Evolutionary conservation across 2,797 vertebrate species (phyloP).

Genomic region (Phoeniculus purpureus): DNA sequence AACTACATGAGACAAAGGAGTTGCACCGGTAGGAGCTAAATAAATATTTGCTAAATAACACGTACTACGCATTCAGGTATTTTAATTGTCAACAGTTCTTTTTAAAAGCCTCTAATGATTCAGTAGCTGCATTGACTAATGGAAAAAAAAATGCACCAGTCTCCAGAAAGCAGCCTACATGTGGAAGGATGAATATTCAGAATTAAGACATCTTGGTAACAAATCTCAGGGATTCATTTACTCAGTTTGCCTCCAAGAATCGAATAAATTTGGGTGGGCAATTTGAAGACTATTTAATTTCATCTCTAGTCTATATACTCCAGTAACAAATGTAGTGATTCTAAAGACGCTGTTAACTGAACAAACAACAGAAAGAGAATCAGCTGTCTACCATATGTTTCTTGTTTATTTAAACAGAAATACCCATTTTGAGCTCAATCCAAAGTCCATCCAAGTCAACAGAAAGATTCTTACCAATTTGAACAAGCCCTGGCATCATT

Average conservation of each 20-base stretch:
- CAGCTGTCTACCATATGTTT: slow-evolving; percentile 17
- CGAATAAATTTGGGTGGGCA: not conserved
- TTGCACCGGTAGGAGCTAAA: slow-evolving; percentile 2
- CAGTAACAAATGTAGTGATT: slow-evolving; percentile 15
- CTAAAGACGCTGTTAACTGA: slow-evolving; percentile 38
- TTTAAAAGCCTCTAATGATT: not conserved
- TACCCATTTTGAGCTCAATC: not conserved
- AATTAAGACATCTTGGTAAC: not conserved
- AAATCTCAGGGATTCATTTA: not conserved
- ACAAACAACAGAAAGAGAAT: slow-evolving; percentile 32
- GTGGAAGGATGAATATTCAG: not conserved
- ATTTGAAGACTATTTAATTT: not conserved
- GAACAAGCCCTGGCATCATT: not conserved
- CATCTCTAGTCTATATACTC: not conserved
- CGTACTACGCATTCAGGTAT: not conserved
- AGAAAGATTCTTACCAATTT: not conserved
- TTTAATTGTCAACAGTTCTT: not conserved
- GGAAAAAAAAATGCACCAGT: too few species aligned
- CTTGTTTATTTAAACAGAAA: slow-evolving; percentile 42
- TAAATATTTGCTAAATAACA: slow-evolving; percentile 35
- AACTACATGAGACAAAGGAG: not conserved
- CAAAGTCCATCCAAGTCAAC: slow-evolving; percentile 15
- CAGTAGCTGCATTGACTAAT: not conserved
- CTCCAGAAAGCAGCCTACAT: not conserved
- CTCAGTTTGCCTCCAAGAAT: not conserved